These are phyloP conservation scores for Hypotaenidia philippensis DNA, from an alignment of 2,797 vertebrate species.

Conservation along the genomic window DNA sequence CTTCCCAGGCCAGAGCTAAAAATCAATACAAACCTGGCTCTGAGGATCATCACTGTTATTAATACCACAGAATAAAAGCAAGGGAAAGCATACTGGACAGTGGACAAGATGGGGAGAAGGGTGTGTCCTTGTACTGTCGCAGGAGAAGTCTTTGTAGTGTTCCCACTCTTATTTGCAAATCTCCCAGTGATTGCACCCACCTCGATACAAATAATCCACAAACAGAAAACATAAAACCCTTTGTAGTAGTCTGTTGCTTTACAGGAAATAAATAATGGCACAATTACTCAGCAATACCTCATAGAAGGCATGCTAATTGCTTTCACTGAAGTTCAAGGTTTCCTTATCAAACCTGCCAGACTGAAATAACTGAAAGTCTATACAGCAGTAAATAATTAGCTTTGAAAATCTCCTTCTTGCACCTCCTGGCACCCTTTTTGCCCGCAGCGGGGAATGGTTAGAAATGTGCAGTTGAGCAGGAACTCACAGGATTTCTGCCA, in stretches of 20 bases:
- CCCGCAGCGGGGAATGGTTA: neutral
- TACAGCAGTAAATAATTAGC: conserved; percentile 14
- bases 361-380: neutral
- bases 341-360: conserved; percentile 37
- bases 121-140: neutral
- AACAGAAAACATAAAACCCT: neutral
- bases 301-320: neutral
- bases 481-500: neutral
- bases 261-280: conserved; percentile 15
- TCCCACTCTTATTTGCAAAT: neutral
- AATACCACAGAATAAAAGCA: neutral
- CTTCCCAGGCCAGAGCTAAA: neutral
- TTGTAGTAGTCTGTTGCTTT: neutral
- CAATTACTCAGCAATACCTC: neutral
- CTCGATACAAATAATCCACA: neutral
- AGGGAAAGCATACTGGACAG: neutral
- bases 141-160: neutral
- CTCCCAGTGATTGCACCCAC: neutral
- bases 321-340: neutral
- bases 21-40: neutral
- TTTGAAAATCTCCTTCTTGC: neutral
- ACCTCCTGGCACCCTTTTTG: neutral
- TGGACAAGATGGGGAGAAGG: neutral
- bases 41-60: neutral
- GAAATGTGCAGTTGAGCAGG: neutral